Conservation (phyloP, 2,797 vertebrate species). For the Anas capensis region DNA sequence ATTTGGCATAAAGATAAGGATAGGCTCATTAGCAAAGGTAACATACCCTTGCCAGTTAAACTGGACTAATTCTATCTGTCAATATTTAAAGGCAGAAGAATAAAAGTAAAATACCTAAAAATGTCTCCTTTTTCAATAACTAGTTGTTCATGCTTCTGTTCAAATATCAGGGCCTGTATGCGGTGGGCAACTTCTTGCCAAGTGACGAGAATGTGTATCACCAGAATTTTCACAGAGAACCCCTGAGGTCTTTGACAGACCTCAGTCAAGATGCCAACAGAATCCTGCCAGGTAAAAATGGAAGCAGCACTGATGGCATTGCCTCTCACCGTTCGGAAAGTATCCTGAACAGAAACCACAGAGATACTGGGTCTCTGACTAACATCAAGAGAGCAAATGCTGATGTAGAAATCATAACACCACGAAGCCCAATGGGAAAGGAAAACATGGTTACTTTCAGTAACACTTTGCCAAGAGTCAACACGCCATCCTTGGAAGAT, state of each 20-base stretch:
- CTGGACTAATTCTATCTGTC: not conserved
- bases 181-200: conserved; percentile 95
- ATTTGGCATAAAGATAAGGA: not conserved
- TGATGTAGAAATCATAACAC: conserved; percentile 89
- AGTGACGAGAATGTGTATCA: conserved; percentile 85
- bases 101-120: not conserved
- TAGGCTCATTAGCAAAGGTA: not conserved
- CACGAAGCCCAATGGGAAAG: conserved; percentile 87
- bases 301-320: conserved; percentile 83
- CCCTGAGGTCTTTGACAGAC: conserved; percentile 87
- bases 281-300: conserved; percentile 90
- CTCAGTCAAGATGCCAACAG: conserved; percentile 89
- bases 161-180: conserved; percentile 89
- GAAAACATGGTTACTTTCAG: conserved; percentile 94
- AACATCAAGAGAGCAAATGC: conserved; percentile 88
- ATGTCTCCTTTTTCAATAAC: not conserved
- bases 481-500: conserved; percentile 91
- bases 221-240: conserved; percentile 76
- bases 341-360: conserved; percentile 86
- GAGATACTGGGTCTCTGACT: conserved; percentile 86
- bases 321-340: conserved; percentile 86
- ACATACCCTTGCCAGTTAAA: not conserved
- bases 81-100: not conserved
- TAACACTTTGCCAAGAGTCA: conserved; percentile 94
- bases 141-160: conserved; percentile 48